Percentiles rank a stretch among this genome's conserved stretches.
These are phyloP conservation scores for Drosophila albomicans DNA, from an alignment of 1,140 invertebrate species.

Conservation along the genomic window DNA sequence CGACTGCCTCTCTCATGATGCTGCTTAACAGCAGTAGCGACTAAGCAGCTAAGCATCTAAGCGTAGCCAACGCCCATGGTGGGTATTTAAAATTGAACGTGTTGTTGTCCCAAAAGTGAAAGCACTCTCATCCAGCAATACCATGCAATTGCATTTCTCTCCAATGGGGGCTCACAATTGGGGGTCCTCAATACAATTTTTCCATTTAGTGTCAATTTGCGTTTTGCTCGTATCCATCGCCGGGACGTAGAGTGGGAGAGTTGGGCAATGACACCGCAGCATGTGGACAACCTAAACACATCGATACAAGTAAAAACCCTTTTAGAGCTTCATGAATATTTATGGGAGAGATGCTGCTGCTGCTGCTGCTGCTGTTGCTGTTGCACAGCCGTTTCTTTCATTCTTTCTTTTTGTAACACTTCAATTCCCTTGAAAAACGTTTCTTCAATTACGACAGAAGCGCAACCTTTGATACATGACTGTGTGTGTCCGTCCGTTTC, in stretches of 20 bases:
- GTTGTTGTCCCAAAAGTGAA: constrained; percentile 12
- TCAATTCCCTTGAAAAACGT: constrained; percentile 56
- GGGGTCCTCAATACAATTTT: constrained; percentile 60
- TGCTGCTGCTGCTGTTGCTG: neutral
- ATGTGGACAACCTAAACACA: constrained; percentile 48
- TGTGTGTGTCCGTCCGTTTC: constrained; percentile 16
- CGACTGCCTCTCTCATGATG: neutral
- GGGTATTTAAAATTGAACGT: constrained; percentile 72
- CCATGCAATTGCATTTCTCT: constrained; percentile 66
- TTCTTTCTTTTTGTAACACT: constrained; percentile 32
- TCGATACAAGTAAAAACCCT: constrained; percentile 63
- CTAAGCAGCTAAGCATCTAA: constrained; percentile 6
- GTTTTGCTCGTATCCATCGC: neutral
- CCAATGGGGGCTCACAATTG: constrained; percentile 47
- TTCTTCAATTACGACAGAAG: constrained; percentile 70
- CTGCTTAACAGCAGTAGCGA: neutral
- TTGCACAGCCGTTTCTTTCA: constrained; percentile 15
- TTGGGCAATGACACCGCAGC: constrained; percentile 5
- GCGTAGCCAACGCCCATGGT: constrained; percentile 44
- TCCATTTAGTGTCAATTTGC: constrained; percentile 54
- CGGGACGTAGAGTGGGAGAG: neutral
- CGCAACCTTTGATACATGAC: constrained; percentile 42
- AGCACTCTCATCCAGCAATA: constrained; percentile 49
- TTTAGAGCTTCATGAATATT: constrained; percentile 83
- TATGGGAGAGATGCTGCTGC: constrained; percentile 47